Conservation (phyloP, 2,797 vertebrate species). For the Smutsia gigantea region DNA sequence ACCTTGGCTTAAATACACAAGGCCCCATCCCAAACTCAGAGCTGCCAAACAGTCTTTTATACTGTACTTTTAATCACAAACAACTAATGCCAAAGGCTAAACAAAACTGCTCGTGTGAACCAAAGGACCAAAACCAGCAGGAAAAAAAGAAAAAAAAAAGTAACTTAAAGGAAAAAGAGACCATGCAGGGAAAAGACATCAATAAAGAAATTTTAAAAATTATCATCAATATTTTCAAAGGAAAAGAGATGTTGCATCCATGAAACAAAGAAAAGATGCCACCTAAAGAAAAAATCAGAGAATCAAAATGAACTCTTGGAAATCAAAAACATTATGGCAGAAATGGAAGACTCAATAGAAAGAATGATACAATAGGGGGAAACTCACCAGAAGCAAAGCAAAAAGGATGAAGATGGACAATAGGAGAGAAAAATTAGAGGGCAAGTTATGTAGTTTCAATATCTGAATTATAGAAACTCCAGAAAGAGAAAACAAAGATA, state of each 20-base stretch:
- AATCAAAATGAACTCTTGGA: neutral
- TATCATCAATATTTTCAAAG: neutral
- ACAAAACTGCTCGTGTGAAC: neutral
- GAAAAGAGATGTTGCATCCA: neutral
- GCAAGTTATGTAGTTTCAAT: neutral
- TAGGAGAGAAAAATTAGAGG: neutral
- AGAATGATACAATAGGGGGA: neutral
- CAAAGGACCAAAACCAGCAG: neutral
- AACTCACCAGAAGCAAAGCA: neutral
- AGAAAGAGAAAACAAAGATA: neutral
- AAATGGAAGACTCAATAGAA: neutral
- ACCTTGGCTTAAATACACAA: neutral
- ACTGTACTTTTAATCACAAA: neutral
- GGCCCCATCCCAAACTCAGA: neutral
- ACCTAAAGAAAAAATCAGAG: neutral
- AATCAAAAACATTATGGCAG: neutral
- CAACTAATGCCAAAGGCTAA: neutral
- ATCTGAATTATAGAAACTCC: neutral
- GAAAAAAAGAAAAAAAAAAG: fast-evolving
- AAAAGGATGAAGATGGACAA: neutral
- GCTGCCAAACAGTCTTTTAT: neutral
- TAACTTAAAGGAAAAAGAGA: neutral
- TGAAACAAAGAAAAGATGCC: neutral
- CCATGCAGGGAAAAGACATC: neutral
- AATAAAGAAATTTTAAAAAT: neutral